Conservation (phyloP, 2,888 invertebrate species). For the Melinaea marsaeus region DNA sequence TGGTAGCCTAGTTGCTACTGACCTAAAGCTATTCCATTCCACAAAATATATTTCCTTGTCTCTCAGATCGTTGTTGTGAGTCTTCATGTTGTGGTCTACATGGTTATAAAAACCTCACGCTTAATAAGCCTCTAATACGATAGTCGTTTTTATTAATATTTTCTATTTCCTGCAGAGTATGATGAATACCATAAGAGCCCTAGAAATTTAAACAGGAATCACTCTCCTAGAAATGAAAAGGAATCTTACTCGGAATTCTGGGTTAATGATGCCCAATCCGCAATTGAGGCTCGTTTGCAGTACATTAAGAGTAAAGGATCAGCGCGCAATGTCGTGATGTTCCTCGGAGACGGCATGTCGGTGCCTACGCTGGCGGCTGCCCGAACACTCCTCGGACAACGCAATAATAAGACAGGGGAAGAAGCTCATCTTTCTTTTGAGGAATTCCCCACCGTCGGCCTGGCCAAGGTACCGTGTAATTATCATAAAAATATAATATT, state of each 20-base stretch:
- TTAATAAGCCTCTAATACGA: no score
- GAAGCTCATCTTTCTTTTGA: constrained; percentile 79
- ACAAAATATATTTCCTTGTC: no score
- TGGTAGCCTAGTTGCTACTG: no score
- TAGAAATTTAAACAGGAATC: neutral
- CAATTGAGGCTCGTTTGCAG: constrained; percentile 52
- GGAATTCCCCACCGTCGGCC: constrained; percentile 77
- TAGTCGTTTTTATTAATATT: no score
- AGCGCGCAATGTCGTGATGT: constrained; percentile 79
- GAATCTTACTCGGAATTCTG: constrained; percentile 53
- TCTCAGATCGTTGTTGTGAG: no score
- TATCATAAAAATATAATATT: neutral
- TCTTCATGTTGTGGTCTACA: no score
- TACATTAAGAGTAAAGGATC: constrained; percentile 38
- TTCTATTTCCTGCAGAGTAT: constrained; percentile 4
- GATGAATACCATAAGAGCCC: constrained; percentile 16
- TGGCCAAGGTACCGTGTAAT: constrained; percentile 75
- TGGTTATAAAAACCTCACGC: no score
- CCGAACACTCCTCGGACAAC: constrained; percentile 81
- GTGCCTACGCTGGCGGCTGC: constrained; percentile 82
- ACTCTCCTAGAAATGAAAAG: neutral
- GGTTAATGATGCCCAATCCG: constrained; percentile 59
- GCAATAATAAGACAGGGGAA: constrained; percentile 73
- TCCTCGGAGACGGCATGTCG: constrained; percentile 87
- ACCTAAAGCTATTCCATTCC: no score